phyloP scores from a whole-genome alignment of 2,113 vertebrate genomes.

The Datnioides undecimradiatus region DNA sequence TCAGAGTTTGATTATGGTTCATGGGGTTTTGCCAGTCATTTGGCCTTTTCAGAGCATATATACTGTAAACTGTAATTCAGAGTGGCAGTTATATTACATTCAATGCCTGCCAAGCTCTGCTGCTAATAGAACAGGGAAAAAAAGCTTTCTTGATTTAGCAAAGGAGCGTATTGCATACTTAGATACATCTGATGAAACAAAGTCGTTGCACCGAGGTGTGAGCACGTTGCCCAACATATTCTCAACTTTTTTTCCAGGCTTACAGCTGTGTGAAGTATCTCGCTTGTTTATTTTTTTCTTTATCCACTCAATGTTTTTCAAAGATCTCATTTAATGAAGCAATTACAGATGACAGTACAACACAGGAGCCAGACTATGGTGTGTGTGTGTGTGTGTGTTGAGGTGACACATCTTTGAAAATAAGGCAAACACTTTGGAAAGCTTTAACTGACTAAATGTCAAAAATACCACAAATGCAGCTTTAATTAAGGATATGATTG shows the following conservation, averaged over 20 bases:
- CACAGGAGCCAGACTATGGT: not conserved
- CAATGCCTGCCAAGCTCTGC: conserved; percentile 3
- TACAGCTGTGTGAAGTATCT: conserved; percentile 7
- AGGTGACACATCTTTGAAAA: conserved; percentile 10
- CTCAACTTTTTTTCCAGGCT: conserved; percentile 12
- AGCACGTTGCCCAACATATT: conserved; percentile 47
- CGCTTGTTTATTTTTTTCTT: not conserved
- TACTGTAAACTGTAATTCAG: conserved; percentile 49
- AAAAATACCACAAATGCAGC: not conserved
- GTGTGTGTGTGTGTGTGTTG: too few species aligned
- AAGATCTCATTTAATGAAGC: conserved; percentile 40
- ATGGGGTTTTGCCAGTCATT: conserved; percentile 32
- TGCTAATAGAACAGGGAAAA: not conserved
- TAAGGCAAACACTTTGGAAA: conserved; percentile 11
- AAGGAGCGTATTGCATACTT: not conserved
- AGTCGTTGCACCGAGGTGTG: conserved; percentile 19
- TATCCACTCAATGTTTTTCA: conserved; percentile 19
- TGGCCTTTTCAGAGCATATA: conserved; percentile 12
- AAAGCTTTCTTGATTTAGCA: conserved; percentile 20
- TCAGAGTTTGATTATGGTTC: conserved; percentile 51
- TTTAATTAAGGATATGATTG: conserved; percentile 10
- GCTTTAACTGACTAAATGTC: conserved; percentile 22
- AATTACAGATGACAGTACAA: conserved; percentile 27
- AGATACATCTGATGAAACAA: conserved; percentile 49
- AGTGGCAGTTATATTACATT: conserved; percentile 40